Evolutionary conservation across 2,113 vertebrate genomes (phyloP).

Genomic region (Xiphophorus maculatus): DNA sequence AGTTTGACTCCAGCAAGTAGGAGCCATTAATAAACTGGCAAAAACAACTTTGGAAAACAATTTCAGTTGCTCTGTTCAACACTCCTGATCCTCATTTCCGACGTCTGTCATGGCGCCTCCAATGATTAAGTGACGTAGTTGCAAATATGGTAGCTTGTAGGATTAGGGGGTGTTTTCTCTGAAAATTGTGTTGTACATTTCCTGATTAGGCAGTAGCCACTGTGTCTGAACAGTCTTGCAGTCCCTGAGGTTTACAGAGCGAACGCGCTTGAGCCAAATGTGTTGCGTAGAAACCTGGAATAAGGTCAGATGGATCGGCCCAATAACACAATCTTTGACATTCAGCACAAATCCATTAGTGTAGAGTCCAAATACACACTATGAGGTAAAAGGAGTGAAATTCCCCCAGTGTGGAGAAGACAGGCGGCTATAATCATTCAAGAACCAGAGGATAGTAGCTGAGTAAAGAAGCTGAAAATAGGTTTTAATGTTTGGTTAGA

Average conservation of each 20-base stretch:
- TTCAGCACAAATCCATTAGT: slow-evolving; percentile 51
- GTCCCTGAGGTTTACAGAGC: slow-evolving; percentile 38
- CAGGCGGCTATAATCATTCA: background rate
- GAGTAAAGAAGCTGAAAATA: slow-evolving; percentile 50
- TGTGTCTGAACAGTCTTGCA: slow-evolving; percentile 14
- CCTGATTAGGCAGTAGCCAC: slow-evolving; percentile 25
- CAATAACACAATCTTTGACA: slow-evolving; percentile 32
- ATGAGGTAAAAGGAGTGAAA: slow-evolving; percentile 14
- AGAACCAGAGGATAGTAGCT: background rate
- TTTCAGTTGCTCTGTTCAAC: no score
- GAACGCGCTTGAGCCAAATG: slow-evolving; percentile 32
- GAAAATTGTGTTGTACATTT: slow-evolving; percentile 25
- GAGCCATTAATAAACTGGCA: no score
- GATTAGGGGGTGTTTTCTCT: slow-evolving; percentile 15
- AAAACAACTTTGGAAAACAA: no score
- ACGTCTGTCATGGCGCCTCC: no score
- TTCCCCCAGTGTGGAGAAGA: background rate
- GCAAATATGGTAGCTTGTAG: background rate
- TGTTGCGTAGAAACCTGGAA: slow-evolving; percentile 45
- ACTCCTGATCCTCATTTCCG: no score
- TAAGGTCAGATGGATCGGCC: slow-evolving; percentile 24
- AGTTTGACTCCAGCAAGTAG: no score
- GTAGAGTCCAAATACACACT: slow-evolving; percentile 37
- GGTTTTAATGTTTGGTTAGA: background rate
- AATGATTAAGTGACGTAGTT: no score